Evolutionary conservation across 2,888 invertebrate genomes (phyloP).

Genomic region (Pollenia angustigena): DNA sequence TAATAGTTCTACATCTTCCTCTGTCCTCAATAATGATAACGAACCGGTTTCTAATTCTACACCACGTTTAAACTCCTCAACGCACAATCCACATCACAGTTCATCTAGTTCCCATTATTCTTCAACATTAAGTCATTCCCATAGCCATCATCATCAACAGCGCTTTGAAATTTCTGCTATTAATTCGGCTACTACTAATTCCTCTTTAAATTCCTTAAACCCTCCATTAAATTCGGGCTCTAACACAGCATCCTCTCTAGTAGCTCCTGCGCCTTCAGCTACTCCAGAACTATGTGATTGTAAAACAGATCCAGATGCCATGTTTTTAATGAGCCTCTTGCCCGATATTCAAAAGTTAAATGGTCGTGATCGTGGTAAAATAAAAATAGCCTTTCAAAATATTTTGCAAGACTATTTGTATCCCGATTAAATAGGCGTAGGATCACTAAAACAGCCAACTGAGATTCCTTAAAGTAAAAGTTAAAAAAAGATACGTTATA

Average conservation of each 20-base stretch:
- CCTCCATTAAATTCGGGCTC: slow-evolving; percentile 41
- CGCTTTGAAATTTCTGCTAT: slow-evolving; percentile 63
- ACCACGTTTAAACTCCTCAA: slow-evolving; percentile 56
- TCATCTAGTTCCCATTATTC: slow-evolving; percentile 50
- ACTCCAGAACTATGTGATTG: slow-evolving; percentile 81
- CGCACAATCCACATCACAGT: slow-evolving; percentile 65
- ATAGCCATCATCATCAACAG: slow-evolving; percentile 68
- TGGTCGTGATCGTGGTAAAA: slow-evolving; percentile 83
- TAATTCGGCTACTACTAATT: slow-evolving; percentile 50
- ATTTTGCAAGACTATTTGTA: slow-evolving; percentile 82
- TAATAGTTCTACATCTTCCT: slow-evolving; percentile 44
- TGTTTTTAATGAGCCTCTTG: slow-evolving; percentile 83
- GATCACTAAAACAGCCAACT: slow-evolving; percentile 51
- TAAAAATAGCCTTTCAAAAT: slow-evolving; percentile 83
- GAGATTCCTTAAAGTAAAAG: slow-evolving; percentile 58
- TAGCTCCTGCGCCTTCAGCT: slow-evolving; percentile 25
- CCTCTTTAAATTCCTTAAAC: slow-evolving; percentile 5
- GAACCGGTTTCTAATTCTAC: slow-evolving; percentile 60
- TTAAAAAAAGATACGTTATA: slow-evolving; percentile 62
- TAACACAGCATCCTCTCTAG: slow-evolving; percentile 10
- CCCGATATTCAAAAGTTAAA: slow-evolving; percentile 83
- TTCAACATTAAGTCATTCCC: slow-evolving; percentile 49
- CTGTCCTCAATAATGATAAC: slow-evolving; percentile 35
- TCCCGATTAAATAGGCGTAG: slow-evolving; percentile 79
- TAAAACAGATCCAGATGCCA: slow-evolving; percentile 84